Base-by-base conservation (phyloP, 2,113 vertebrate genomes). In the Hipposideros armiger region DNA sequence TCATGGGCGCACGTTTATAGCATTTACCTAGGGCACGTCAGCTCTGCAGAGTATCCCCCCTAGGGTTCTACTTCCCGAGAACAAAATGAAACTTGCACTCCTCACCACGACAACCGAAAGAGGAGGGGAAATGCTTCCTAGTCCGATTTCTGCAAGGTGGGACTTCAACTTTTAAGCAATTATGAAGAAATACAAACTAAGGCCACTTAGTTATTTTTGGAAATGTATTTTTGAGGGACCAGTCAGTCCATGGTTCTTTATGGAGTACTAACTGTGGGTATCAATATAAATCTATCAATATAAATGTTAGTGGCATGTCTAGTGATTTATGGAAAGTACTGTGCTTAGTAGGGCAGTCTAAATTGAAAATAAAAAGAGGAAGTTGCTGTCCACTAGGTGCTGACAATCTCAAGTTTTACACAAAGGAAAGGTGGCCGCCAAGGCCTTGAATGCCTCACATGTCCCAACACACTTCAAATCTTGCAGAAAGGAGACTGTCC, bases 121-220 rank as follows among this genome's bases (percentile, higher is more conserved):
- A 47, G 32, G n/a, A 77, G 67, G 67, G 64, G 26, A 30, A 16
- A 74, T n/a, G 5, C 81, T 96, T 84, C 69, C 93, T 26, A 88
- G 91, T 22, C 24, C 58, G 47, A 2, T 30, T 60, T 81, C 80
- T 32, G 82, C 52, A 42, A 80, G n/a, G 60, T 32, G 26, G 81
- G 56, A 58, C 76, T 67, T 58, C 77, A 84, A 94, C 93, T 81
- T 94, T 58, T 62, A 90, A 87, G 85, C 80, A 87, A 73, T 83
- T 74, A 60, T 11, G 72, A 72, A 67, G 69, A 83, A n/a, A 67
- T 58, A 16, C 91, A 90, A 84, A 82, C 45, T 70, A 66, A 91
- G 89, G 96, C 64, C 69, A 52, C n/a, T 67, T 60, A 28, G 56
- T 85, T 95, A 91, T 74, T 90, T 58, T 64, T 52, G 69, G 87